A percentile compares a stretch with the other conserved stretches of the same genome.
These are phyloP conservation scores for Rhegmatorhina hoffmannsi DNA, from an alignment of 2,113 vertebrate genomes.

Conservation along the genomic window DNA sequence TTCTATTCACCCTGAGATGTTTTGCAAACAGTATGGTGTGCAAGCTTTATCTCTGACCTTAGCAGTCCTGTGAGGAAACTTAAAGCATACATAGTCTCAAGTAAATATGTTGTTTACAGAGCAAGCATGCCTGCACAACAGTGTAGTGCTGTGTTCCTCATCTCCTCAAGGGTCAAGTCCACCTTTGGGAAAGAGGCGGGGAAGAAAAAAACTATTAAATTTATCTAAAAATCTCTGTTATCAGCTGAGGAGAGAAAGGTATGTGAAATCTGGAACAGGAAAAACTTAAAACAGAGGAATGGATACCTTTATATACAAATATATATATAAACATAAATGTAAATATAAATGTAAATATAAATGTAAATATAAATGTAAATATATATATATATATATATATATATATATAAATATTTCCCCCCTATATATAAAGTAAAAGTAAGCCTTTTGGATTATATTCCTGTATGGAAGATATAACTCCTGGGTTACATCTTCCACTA, in stretches of 20 bases:
- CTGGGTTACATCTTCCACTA: not conserved
- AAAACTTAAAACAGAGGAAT: not conserved
- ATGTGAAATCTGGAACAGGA: not conserved
- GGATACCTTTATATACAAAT: not conserved
- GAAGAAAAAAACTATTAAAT: not conserved
- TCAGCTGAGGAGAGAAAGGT: not conserved
- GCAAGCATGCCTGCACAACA: not conserved
- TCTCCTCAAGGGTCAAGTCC: not conserved
- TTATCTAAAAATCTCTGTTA: not conserved
- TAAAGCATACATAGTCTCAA: not conserved
- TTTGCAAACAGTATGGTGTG: slow-evolving; percentile 5
- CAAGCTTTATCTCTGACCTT: not conserved
- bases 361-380: too few relatives aligned
- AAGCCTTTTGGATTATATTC: not conserved
- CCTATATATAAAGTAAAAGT: not conserved
- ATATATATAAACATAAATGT: too few relatives aligned
- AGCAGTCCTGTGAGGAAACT: not conserved
- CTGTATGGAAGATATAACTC: not conserved
- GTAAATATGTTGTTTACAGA: not conserved
- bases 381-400: too few relatives aligned
- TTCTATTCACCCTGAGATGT: not conserved
- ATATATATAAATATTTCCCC: not conserved
- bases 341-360: too few relatives aligned
- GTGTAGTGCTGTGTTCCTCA: not conserved
- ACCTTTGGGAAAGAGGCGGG: not conserved